A percentile compares a stretch with the other conserved stretches of the same genome.
Evolutionary conservation across 2,113 vertebrate genomes (phyloP).

Genomic region (Sphyrna mokarran): DNA sequence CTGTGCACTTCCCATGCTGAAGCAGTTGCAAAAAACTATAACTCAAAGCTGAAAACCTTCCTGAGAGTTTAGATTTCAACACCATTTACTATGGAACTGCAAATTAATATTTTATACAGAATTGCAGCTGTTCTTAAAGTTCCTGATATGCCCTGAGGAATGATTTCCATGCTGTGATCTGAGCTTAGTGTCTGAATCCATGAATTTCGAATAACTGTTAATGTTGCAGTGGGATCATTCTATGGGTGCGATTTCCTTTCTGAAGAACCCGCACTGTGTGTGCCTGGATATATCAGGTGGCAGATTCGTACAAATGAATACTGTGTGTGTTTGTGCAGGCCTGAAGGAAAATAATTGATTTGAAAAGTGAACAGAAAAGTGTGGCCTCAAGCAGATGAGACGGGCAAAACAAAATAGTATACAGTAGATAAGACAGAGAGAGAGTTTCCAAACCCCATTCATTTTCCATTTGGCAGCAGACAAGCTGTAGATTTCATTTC

Average conservation of each 20-base stretch:
- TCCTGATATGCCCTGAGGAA: not conserved
- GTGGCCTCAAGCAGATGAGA: not conserved
- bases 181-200: not conserved
- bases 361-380: not conserved
- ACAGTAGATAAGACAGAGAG: not conserved
- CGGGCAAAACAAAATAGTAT: not conserved
- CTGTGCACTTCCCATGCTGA: not conserved
- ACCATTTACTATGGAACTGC: not conserved
- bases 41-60: not conserved
- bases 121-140: constrained; percentile 13
- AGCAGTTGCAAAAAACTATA: not conserved
- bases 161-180: not conserved
- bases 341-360: not conserved
- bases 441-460: not conserved
- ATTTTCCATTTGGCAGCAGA: not conserved
- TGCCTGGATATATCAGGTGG: not conserved
- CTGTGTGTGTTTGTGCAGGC: not conserved
- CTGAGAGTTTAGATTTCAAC: not conserved
- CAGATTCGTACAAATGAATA: not conserved
- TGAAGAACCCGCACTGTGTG: not conserved
- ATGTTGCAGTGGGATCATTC: not conserved
- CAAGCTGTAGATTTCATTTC: not conserved
- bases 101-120: constrained; percentile 14
- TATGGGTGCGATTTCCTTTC: not conserved
- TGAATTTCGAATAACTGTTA: not conserved